Percentiles rank a stretch among this genome's conserved stretches.
Evolutionary conservation across 2,797 vertebrate species (phyloP).

Genomic region (Tenualosa ilisha): DNA sequence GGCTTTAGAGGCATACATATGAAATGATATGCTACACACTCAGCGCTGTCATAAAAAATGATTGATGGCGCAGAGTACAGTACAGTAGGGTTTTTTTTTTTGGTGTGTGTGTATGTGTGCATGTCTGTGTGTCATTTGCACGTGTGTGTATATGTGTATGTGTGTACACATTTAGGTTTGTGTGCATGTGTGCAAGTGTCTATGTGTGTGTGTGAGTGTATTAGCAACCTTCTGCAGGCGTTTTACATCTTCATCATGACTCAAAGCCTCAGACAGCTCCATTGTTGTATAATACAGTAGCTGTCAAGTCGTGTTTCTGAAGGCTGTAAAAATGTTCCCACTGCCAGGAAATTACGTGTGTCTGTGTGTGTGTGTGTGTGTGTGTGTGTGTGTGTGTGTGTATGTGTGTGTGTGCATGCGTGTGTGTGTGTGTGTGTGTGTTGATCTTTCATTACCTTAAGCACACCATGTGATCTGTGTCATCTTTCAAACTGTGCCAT

Average conservation of each 20-base stretch:
- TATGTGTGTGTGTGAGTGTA: background rate
- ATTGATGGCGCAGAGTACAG: slow-evolving; percentile 68
- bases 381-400: too few species aligned
- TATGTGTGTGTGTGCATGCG: background rate
- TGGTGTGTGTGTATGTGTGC: background rate
- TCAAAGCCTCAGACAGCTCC: slow-evolving; percentile 16
- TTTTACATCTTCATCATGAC: slow-evolving; percentile 1
- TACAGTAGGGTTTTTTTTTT: slow-evolving; percentile 43
- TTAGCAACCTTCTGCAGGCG: background rate
- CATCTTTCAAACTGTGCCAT: background rate
- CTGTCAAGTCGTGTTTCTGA: slow-evolving; percentile 16
- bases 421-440: background rate
- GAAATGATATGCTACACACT: slow-evolving; percentile 58
- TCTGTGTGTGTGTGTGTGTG: too few species aligned
- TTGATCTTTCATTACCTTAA: slow-evolving; percentile 1
- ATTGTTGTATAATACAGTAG: slow-evolving; percentile 21
- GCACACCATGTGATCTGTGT: slow-evolving; percentile 20
- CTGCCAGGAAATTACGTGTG: background rate
- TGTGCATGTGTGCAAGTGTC: background rate
- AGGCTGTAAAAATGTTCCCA: slow-evolving; percentile 9
- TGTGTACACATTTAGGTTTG: background rate
- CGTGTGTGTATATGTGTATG: slow-evolving; percentile 15
- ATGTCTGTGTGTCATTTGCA: background rate
- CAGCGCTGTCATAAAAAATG: slow-evolving; percentile 65
- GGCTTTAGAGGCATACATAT: slow-evolving; percentile 58